Evolutionary conservation across 1,140 invertebrate genomes (phyloP), one percentile per base, ranked within the genome.

Genomic region (Magallana angulata): DNA sequence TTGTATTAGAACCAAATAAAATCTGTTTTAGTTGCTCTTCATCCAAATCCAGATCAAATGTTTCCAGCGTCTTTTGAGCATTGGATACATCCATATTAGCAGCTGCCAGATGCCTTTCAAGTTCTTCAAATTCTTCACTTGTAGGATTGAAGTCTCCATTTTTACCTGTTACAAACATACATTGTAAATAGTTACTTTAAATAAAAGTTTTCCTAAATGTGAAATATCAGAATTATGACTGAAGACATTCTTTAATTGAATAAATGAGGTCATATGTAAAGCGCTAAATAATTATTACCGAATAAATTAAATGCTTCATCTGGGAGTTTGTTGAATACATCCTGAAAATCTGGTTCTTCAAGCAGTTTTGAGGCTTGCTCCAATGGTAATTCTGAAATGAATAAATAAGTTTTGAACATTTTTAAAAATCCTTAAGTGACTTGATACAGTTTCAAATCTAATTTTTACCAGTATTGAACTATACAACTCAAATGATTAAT

Each of bases 251-350:
- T 48, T 48, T 48, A 48, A 4, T 48, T 48, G 1, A 48, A 48
- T 48, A 48, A 48, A 48, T 0, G 36, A 48, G 2, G 36, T 48
- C 36, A 48, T 48, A 48, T 48, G 5, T 48, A 48, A 48, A 48
- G 36, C 36, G 1, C 0, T 62, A 12, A 62, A 36, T 9, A 6
- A 11, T 76, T 12, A 18, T 76, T 76, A 76, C 68, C 96, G 94
- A 98, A 98, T 86, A 98, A 96, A 93, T 98, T 98, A 94, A 99
- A 98, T 92, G 98, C 97, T 95, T 98, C 97, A 90, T 97, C 97
- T 85, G 97, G 97, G 92, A 98, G 97, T 93, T 97, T 97, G 94
- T 97, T 98, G 81, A 98, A 96, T 58, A 98, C 97, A 92, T 97
- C 98, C 84, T 97, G 97, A 93, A 98, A 97, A 92, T 98, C 97